phyloP scores from a whole-genome alignment of 2,113 vertebrate genomes.

The Mesoclemmys tuberculata region DNA sequence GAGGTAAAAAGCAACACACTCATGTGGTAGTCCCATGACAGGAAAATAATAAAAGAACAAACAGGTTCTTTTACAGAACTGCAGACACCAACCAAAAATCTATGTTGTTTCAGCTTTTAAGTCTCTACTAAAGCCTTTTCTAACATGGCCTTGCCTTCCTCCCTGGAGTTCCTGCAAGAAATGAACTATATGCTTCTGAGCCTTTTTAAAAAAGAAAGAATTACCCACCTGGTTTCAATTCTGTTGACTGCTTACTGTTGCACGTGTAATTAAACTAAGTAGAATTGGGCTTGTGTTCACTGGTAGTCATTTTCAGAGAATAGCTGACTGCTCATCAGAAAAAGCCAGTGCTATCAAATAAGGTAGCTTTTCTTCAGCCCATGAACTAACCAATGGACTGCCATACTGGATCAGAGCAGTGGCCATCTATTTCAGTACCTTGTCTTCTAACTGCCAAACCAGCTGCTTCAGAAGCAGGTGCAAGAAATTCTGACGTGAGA shows the following conservation, averaged over 20 bases:
- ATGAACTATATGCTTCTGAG: not conserved
- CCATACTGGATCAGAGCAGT: not conserved
- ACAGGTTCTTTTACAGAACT: not conserved
- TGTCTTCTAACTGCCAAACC: not conserved
- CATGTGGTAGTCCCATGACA: not conserved
- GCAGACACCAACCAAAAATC: not conserved
- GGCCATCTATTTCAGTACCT: not conserved
- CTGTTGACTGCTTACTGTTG: not conserved
- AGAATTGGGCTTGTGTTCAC: not conserved
- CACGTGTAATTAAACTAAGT: not conserved
- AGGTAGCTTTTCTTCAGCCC: not conserved
- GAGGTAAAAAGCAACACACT: not conserved
- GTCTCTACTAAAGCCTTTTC: not conserved
- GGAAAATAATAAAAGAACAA: not conserved
- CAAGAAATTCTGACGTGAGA: not conserved
- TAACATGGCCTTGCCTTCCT: not conserved
- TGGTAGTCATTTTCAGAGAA: not conserved
- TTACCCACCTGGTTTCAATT: not conserved
- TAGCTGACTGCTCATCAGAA: not conserved
- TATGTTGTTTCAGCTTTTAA: not conserved
- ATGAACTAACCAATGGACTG: too few relatives aligned
- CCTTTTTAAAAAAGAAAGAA: not conserved
- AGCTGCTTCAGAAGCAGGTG: not conserved
- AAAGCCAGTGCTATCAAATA: not conserved
- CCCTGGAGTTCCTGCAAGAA: not conserved